Evolutionary conservation across 1,140 invertebrate genomes (phyloP).

Genomic region (Sycophaga agraensis): DNA sequence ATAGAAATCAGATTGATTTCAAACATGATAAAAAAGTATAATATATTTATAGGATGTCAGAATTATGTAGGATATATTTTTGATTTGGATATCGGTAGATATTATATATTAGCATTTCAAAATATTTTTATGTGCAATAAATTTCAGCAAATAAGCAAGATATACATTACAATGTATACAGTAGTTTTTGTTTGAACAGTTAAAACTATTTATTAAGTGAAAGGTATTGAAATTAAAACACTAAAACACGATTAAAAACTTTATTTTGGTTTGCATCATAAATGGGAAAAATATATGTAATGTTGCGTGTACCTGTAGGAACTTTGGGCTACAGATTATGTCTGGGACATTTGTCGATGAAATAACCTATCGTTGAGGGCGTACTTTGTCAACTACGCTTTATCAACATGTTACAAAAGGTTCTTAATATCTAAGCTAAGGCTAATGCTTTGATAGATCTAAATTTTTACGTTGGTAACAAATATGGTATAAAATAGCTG

Average conservation of each 20-base stretch:
- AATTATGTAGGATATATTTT: too few relatives aligned
- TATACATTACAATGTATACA: too few relatives aligned
- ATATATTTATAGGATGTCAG: too few relatives aligned
- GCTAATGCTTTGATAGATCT: slow-evolving; percentile 43
- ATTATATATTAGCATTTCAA: too few relatives aligned
- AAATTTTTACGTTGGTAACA: slow-evolving; percentile 51
- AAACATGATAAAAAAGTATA: too few relatives aligned
- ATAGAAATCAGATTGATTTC: too few relatives aligned
- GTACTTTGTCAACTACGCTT: slow-evolving; percentile 20
- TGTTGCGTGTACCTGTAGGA: slow-evolving; percentile 52
- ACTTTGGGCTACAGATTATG: slow-evolving; percentile 54
- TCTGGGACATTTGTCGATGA: slow-evolving; percentile 36
- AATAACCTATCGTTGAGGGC: slow-evolving; percentile 21
- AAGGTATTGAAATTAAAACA: slow-evolving; percentile 9
- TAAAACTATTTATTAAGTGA: neutral
- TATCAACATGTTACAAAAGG: slow-evolving; percentile 32
- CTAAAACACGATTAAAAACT: slow-evolving; percentile 45
- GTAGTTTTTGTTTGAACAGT: too few relatives aligned
- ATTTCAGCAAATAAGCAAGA: too few relatives aligned
- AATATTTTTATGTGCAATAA: too few relatives aligned
- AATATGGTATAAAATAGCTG: slow-evolving; percentile 51
- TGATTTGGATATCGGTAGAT: too few relatives aligned
- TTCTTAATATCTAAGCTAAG: slow-evolving; percentile 40
- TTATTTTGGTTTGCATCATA: slow-evolving; percentile 54
- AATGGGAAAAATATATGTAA: slow-evolving; percentile 55